Conservation (phyloP, 2,888 invertebrate species). For the Mimumesa dahlbomi region DNA sequence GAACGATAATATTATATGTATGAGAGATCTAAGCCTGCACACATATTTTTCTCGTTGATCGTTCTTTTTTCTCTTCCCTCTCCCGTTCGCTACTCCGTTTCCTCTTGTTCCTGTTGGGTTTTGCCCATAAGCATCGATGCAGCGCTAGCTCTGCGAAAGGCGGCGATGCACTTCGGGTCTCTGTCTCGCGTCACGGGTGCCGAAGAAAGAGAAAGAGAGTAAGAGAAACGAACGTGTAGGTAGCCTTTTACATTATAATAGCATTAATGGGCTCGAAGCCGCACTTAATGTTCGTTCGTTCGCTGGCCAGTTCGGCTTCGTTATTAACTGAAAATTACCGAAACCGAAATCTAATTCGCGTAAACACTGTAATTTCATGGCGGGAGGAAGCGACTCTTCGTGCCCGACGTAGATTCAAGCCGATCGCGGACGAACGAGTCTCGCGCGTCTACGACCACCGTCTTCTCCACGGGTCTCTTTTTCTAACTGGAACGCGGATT, state of each 20-base stretch:
- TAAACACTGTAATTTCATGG: conserved; percentile 75
- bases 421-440: not conserved
- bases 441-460: not conserved
- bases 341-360: conserved; percentile 78
- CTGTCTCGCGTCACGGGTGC: conserved; percentile 14
- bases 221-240: conserved; percentile 56
- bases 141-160: conserved; percentile 1
- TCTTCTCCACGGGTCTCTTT: not conserved
- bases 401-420: conserved; percentile 1
- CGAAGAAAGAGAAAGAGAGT: conserved; percentile 7
- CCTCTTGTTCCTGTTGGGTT: too few relatives aligned
- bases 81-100: too few relatives aligned
- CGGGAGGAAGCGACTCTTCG: conserved; percentile 46
- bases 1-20: conserved; percentile 70
- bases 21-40: conserved; percentile 52
- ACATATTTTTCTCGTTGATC: conserved; percentile 3
- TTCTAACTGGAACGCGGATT: too few relatives aligned
- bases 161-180: conserved; percentile 10
- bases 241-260: conserved; percentile 70
- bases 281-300: conserved; percentile 63
- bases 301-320: conserved; percentile 61
- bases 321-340: conserved; percentile 79
- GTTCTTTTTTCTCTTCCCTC: conserved; percentile 22
- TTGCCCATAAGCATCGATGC: conserved; percentile 19
- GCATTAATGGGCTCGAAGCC: conserved; percentile 70